These are phyloP conservation scores for Uloborus plumipes DNA, from an alignment of 2,888 invertebrate species.

Conservation along the genomic window DNA sequence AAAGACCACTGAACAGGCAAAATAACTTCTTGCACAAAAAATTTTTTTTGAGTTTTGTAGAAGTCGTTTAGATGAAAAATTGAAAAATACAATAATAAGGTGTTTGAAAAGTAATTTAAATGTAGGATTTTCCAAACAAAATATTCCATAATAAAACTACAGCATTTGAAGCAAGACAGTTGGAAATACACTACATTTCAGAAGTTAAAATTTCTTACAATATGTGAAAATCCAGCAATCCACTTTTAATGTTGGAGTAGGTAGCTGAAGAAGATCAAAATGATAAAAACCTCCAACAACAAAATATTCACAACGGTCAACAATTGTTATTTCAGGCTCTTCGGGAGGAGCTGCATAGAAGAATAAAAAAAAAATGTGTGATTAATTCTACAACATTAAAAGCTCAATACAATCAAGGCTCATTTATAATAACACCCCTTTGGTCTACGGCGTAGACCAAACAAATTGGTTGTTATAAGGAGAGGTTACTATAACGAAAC, in stretches of 20 bases:
- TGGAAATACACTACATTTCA: not conserved
- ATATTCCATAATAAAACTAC: not conserved
- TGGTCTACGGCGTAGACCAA: too few species aligned
- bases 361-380: not conserved
- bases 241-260: conserved; percentile 49
- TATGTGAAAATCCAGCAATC: conserved; percentile 55
- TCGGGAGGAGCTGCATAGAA: conserved; percentile 44
- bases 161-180: not conserved
- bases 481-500: too few species aligned
- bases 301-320: conserved; percentile 43
- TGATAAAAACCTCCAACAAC: conserved; percentile 55
- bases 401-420: too few species aligned
- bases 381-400: not conserved
- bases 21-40: too few species aligned
- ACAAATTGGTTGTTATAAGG: too few species aligned
- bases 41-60: too few species aligned
- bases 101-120: too few species aligned
- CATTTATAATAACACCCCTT: too few species aligned
- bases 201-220: conserved; percentile 32
- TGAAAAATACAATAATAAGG: too few species aligned
- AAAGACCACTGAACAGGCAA: too few species aligned
- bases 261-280: conserved; percentile 53
- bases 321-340: conserved; percentile 44
- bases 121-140: too few species aligned
- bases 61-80: too few species aligned